Base-by-base conservation (phyloP, 2,113 vertebrate species). In the Embiotoca jacksoni region DNA sequence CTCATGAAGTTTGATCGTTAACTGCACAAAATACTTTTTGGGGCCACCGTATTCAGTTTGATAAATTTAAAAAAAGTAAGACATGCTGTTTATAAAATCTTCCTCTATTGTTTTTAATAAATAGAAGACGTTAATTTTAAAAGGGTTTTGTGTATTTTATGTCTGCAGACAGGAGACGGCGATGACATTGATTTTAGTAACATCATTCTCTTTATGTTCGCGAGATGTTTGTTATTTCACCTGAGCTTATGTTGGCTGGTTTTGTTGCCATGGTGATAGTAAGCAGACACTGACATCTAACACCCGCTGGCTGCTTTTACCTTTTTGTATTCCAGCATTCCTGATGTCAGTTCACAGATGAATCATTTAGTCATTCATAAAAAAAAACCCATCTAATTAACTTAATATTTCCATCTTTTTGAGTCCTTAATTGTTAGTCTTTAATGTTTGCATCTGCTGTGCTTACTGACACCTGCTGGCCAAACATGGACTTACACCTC, bases 391-490 rank as follows among this genome's bases (percentile, higher is more conserved):
- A 11, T 8, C 49, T n/a, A 52, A 23, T 44, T 1, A 11, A 11
- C 10, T 44, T 6, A 44, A 44, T 44, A 44, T 11, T 44, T 44
- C 9, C 49, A 46, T 16, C 49, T 23, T 16, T 52, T 52, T 7
- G n/a, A 14, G 16, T 23, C 23, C 16, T 44, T 44, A 3, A 44
- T 23, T n/a, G 5, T 52, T 8, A 16, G 11, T 52, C 13, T 52
- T 52, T 23, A 3, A 6, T 23, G 49, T 23, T 30, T 49, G 33
- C 5, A n/a, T 14, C 6, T 44, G 50, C 37, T 3, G 33, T 30
- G 15, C n/a, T 80, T 23, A 47, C 83, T 83, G 83, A 73, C 85
- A 81, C 9, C 90, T 91, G 78, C 68, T 91, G 87, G 84, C 0
- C 64, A 78, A 74, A 80, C 35, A 23, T 6, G 11, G 35, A 56